Percentiles rank a stretch among this genome's conserved stretches.
Conservation (phyloP, 2,888 invertebrate species). For the Lutraria lutraria region DNA sequence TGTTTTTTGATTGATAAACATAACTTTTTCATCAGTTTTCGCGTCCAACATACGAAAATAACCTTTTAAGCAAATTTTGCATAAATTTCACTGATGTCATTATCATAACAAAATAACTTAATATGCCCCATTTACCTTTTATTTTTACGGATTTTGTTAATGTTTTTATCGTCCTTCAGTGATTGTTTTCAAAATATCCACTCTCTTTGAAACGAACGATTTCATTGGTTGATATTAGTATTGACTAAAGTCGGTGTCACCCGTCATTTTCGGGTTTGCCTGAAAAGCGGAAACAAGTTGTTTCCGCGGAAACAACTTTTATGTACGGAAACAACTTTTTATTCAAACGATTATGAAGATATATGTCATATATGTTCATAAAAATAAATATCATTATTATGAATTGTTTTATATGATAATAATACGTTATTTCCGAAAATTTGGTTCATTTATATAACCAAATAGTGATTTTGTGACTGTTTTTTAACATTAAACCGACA, state of each 20-base stretch:
- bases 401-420: too few relatives aligned
- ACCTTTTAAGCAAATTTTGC: not conserved
- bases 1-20: too few relatives aligned
- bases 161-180: not conserved
- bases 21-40: slow-evolving; percentile 8
- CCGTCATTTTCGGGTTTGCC: not conserved
- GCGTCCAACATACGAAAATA: not conserved
- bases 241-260: not conserved
- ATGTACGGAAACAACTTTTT: too few relatives aligned
- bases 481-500: too few relatives aligned
- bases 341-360: too few relatives aligned
- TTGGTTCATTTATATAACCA: too few relatives aligned
- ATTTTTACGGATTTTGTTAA: not conserved
- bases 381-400: too few relatives aligned
- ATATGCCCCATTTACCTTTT: not conserved
- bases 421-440: too few relatives aligned
- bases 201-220: slow-evolving; percentile 40
- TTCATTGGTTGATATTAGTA: slow-evolving; percentile 35
- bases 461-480: too few relatives aligned
- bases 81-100: not conserved
- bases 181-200: slow-evolving; percentile 54
- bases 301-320: too few relatives aligned
- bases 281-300: too few relatives aligned
- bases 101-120: not conserved
- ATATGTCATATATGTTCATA: too few relatives aligned